Percentiles rank a stretch among this genome's conserved stretches.
Evolutionary conservation across 2,113 vertebrate genomes (phyloP).

Genomic region (Leptosomus discolor): DNA sequence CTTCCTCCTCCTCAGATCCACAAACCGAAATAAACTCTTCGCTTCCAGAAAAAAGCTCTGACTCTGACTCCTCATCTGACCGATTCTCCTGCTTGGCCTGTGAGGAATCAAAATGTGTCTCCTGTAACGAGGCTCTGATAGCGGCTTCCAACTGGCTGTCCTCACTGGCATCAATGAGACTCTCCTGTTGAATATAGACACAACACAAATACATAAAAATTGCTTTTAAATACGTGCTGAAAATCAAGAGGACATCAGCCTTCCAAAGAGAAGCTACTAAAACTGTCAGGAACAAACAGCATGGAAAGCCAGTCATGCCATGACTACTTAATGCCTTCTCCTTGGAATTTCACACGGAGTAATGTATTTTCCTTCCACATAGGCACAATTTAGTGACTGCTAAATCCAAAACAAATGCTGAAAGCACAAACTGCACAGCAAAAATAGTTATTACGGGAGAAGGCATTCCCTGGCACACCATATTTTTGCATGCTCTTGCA

Average conservation of each 20-base stretch:
- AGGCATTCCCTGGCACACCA: neutral
- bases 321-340: neutral
- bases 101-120: constrained; percentile 94
- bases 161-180: constrained; percentile 97
- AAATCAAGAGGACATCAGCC: neutral
- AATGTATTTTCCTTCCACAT: neutral
- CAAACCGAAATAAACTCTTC: constrained; percentile 96
- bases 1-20: constrained; percentile 88
- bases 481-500: neutral
- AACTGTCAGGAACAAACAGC: neutral
- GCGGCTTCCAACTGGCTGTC: constrained; percentile 98
- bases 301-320: neutral
- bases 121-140: constrained; percentile 94
- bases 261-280: neutral
- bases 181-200: constrained; percentile 81
- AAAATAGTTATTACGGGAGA: neutral
- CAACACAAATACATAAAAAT: neutral
- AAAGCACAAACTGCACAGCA: neutral
- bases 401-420: neutral
- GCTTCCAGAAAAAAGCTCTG: constrained; percentile 95
- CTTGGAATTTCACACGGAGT: neutral
- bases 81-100: constrained; percentile 84
- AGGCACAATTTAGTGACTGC: neutral
- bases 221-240: fast-evolving
- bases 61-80: constrained; percentile 94